Evolutionary conservation across 2,888 invertebrate species (phyloP), one percentile per base, ranked within the genome.

Genomic region (Pteria penguin): DNA sequence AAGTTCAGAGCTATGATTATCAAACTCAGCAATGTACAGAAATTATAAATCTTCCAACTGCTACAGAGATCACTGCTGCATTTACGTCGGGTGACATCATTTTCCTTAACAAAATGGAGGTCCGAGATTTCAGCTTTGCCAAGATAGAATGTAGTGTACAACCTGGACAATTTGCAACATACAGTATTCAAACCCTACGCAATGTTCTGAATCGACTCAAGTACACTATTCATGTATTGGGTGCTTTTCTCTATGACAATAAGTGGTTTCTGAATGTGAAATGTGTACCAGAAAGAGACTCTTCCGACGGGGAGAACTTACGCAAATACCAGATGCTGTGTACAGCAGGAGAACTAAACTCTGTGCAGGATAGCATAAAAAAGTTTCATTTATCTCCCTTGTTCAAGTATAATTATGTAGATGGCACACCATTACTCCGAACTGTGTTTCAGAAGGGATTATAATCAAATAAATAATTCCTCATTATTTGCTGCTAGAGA

Each of bases 181-280:
- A 60, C 60, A 26, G 24, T 4, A 60, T 60, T 26, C 60, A 60
- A 27, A 60, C 27, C 0, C 29, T 60, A 26, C 1, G 60, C 8
- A 60, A 60, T 29, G 29, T 60, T 11, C 27, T 60, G 27, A 60
- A 60, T 18, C 24, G 27, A 60, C 60, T 60, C 26, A 60, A 60
- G 22, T 60, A 60, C 27, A 11, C 27, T 8, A 60, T 60, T 27
- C 22, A 26, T 11, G 27, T 60, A 26, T 29, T 27, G 27, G 24
- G 26, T 18, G 60, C 60, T 18, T 60, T 60, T 27, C 60, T 60
- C 26, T 60, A 60, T 29, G 60, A 60, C 27, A 27, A 27, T 60
- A 60, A 60, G 27, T 60, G 60, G 60, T 60, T 60, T 27, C 27
- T 60, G 26, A 60, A 60, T 60, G 60, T 60, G 11, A 60, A 60